A percentile compares a stretch with the other conserved stretches of the same genome.
Evolutionary conservation across 2,797 vertebrate species (phyloP).

Genomic region (Sebastes taczanowskii): DNA sequence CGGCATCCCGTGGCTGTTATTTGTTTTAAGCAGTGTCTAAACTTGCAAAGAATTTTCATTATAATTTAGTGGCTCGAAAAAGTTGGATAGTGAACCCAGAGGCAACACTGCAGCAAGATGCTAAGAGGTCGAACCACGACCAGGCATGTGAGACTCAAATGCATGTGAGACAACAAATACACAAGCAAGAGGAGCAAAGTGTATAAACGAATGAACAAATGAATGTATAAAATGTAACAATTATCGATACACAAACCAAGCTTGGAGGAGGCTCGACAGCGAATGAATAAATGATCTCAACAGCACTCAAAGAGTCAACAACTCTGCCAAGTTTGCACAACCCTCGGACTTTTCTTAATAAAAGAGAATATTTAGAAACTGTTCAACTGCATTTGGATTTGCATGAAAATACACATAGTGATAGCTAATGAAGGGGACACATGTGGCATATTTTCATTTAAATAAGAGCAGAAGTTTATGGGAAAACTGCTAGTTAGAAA

Average conservation of each 20-base stretch:
- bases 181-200: not conserved
- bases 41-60: not conserved
- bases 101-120: not conserved
- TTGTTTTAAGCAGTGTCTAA: not conserved
- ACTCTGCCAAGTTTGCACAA: not conserved
- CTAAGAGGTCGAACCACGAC: not conserved
- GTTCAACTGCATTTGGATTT: not conserved
- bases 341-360: not conserved
- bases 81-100: not conserved
- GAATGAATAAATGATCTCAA: not conserved
- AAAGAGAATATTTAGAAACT: not conserved
- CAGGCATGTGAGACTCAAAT: not conserved
- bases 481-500: not conserved
- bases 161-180: not conserved
- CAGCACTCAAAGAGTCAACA: not conserved
- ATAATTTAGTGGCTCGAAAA: not conserved
- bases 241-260: not conserved
- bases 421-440: too few relatives aligned
- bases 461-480: not conserved
- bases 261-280: not conserved
- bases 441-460: not conserved
- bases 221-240: not conserved
- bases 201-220: not conserved
- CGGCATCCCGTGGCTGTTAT: not conserved
- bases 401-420: not conserved